Conservation (phyloP, 2,113 vertebrate genomes). For the Trogon surrucura region DNA sequence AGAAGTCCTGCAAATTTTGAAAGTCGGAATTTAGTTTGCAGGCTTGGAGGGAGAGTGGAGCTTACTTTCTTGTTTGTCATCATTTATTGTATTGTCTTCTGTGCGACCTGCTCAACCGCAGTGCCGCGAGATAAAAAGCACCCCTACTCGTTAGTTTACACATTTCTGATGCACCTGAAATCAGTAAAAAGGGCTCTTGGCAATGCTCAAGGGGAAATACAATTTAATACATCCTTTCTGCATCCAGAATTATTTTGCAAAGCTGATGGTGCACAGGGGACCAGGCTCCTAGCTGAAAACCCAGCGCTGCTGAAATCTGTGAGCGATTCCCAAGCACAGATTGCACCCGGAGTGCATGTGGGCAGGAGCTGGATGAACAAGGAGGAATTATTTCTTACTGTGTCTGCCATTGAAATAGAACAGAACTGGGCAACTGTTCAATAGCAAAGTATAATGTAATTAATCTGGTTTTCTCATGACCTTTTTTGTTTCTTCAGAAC, state of each 20-base stretch:
- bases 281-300: background rate
- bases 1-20: background rate
- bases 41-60: background rate
- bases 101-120: background rate
- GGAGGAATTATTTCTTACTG: conserved; percentile 16
- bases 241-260: background rate
- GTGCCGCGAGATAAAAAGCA: background rate
- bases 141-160: background rate
- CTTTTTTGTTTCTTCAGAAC: background rate
- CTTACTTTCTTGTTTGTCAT: background rate
- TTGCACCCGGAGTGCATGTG: conserved; percentile 2
- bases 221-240: background rate
- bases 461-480: background rate
- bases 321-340: background rate
- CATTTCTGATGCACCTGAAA: background rate
- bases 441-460: background rate
- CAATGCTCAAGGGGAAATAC: background rate
- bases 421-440: background rate
- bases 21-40: background rate
- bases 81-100: background rate
- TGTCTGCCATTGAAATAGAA: background rate
- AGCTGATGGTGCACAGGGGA: background rate
- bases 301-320: background rate
- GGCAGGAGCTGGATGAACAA: conserved; percentile 47
- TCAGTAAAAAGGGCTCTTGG: background rate